phyloP scores from a whole-genome alignment of 2,888 invertebrate species.

The Pyrocoelia pectoralis region DNA sequence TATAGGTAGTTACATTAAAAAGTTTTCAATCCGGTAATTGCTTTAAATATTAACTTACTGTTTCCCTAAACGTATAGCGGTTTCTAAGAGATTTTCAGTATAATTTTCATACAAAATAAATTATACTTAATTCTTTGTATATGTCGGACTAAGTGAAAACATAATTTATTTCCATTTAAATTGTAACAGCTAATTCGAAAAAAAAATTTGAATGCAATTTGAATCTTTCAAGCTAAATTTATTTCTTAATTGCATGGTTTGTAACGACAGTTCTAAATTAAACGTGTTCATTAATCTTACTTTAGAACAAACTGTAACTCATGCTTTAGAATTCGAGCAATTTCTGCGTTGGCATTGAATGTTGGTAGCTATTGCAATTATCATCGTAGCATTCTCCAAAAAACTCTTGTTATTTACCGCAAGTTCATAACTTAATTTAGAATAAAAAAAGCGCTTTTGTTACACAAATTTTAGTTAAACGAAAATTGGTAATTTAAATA shows the following conservation, averaged over 20 bases:
- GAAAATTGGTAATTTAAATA: too few species aligned
- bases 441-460: too few species aligned
- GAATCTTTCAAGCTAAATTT: neutral
- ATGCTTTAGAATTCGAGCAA: neutral
- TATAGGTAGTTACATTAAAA: too few species aligned
- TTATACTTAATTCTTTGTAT: neutral
- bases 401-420: too few species aligned
- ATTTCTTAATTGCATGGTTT: neutral
- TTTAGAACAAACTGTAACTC: neutral
- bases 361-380: neutral
- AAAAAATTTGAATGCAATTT: neutral
- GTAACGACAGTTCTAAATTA: neutral
- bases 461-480: too few species aligned
- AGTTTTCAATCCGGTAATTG: too few species aligned
- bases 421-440: too few species aligned
- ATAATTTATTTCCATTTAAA: constrained; percentile 1
- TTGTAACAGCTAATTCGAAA: neutral
- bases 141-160: neutral
- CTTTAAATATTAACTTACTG: too few species aligned
- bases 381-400: too few species aligned
- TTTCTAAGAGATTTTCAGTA: neutral
- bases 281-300: neutral
- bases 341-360: neutral
- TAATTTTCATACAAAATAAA: neutral
- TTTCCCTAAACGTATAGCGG: too few species aligned